A percentile compares a stretch with the other conserved stretches of the same genome.
phyloP scores from a whole-genome alignment of 30 jellyfish, hydroid and myxozoan species.

The Aurelia aurita complex sp. Pacific region DNA sequence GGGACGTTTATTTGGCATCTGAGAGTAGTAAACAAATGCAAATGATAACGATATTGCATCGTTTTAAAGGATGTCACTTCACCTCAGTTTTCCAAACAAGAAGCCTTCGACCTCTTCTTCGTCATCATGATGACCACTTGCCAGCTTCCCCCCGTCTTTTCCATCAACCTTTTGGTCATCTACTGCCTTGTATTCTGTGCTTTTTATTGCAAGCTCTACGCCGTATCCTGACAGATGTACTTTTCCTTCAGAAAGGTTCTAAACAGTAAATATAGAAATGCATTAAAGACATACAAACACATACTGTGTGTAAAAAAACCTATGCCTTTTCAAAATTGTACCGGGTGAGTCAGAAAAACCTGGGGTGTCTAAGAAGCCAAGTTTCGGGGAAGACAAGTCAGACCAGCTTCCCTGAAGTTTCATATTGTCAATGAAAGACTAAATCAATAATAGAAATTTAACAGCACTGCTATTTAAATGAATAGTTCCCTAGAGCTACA shows the following conservation, averaged over 20 bases:
- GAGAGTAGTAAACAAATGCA: too few relatives aligned
- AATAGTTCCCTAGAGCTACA: too few relatives aligned
- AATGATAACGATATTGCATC: too few relatives aligned
- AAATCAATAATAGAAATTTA: too few relatives aligned
- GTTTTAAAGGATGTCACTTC: background rate
- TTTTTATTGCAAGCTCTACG: conserved; percentile 95
- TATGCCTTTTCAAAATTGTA: background rate
- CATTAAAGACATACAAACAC: too few relatives aligned
- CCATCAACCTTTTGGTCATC: conserved; percentile 97
- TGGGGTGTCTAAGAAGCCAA: too few relatives aligned
- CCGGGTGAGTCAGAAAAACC: too few relatives aligned
- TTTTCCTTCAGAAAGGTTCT: conserved; percentile 55
- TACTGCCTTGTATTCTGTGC: conserved; percentile 95
- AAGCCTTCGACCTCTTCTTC: conserved; percentile 98
- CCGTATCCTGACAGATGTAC: conserved; percentile 95
- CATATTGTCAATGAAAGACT: too few relatives aligned
- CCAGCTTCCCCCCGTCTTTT: conserved; percentile 44
- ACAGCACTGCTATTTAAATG: too few relatives aligned
- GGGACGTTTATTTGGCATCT: too few relatives aligned
- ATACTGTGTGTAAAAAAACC: background rate
- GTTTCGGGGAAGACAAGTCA: too few relatives aligned
- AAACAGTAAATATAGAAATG: background rate
- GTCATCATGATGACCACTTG: conserved; percentile 64
- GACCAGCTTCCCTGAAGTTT: too few relatives aligned
- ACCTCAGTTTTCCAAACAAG: conserved; percentile 85